A percentile compares a stretch with the other conserved stretches of the same genome.
Conservation (phyloP, 2,797 vertebrate genomes). For the Centroberyx gerrardi region DNA sequence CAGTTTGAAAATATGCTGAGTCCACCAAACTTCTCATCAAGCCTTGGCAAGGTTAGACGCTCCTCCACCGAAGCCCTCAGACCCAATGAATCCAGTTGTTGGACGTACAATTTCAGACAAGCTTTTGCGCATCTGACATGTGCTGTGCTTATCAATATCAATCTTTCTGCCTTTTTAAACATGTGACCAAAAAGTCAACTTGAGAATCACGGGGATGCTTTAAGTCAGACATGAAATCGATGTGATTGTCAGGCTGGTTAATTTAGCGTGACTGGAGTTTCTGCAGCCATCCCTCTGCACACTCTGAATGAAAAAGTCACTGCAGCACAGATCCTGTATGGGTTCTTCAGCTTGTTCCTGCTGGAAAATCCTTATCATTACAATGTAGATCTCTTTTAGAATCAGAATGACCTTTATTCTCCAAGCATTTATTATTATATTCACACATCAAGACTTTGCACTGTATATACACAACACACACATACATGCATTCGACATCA, state of each 20-base stretch:
- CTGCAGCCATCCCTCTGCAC: slow-evolving; percentile 45
- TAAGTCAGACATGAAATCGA: slow-evolving; percentile 60
- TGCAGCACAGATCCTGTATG: slow-evolving; percentile 20
- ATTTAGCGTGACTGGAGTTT: slow-evolving; percentile 76
- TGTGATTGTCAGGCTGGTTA: slow-evolving; percentile 71
- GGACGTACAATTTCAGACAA: slow-evolving; percentile 52
- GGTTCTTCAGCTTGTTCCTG: slow-evolving; percentile 18
- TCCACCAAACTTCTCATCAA: slow-evolving; percentile 55
- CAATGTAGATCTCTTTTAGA: too few species aligned
- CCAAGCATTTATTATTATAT: too few species aligned
- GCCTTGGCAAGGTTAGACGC: slow-evolving; percentile 29
- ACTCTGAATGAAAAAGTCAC: slow-evolving; percentile 21
- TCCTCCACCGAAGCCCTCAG: too few species aligned
- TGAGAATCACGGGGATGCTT: slow-evolving; percentile 57
- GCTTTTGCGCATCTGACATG: slow-evolving; percentile 70
- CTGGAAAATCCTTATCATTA: slow-evolving; percentile 22
- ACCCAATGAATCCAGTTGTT: slow-evolving; percentile 38
- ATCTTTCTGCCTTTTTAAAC: slow-evolving; percentile 68
- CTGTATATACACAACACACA: too few species aligned
- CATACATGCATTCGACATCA: too few species aligned
- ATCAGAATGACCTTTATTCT: too few species aligned
- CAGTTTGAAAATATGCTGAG: slow-evolving; percentile 49
- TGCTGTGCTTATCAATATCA: slow-evolving; percentile 70
- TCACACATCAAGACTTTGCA: too few species aligned
- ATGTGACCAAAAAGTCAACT: slow-evolving; percentile 51